Evolutionary conservation across 2,888 invertebrate species (phyloP).

Genomic region (Julus scanicus): DNA sequence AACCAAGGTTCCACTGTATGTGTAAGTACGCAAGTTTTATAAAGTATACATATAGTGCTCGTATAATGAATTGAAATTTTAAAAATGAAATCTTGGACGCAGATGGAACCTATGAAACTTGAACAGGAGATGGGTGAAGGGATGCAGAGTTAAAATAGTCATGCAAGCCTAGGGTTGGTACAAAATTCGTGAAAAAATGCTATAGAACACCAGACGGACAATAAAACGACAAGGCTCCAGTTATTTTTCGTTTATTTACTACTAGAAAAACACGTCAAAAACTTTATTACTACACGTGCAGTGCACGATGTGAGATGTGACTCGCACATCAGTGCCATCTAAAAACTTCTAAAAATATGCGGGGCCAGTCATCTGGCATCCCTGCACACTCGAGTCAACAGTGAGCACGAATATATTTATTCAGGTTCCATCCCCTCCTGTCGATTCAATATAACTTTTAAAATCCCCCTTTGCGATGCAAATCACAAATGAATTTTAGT

Average conservation of each 20-base stretch:
- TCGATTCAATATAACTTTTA: conserved; percentile 41
- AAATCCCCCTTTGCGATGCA: conserved; percentile 16
- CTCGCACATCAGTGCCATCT: conserved; percentile 29
- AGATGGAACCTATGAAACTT: not conserved
- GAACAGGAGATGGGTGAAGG: not conserved
- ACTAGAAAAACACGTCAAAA: conserved; percentile 29
- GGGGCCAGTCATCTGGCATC: conserved; percentile 29
- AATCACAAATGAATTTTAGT: conserved; percentile 32
- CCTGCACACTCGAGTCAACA: conserved; percentile 17
- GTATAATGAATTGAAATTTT: too few species aligned
- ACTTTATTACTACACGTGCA: conserved; percentile 39
- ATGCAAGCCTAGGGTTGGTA: not conserved
- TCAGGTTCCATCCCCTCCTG: conserved; percentile 30
- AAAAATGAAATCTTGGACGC: too few species aligned
- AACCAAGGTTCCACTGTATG: too few species aligned
- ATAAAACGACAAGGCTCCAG: conserved; percentile 26
- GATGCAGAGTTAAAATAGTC: not conserved
- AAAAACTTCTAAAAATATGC: conserved; percentile 23
- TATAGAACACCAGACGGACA: not conserved
- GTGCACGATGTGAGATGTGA: not conserved
- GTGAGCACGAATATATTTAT: not conserved
- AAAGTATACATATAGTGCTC: too few species aligned
- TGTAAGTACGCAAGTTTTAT: too few species aligned
- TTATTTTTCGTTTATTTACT: conserved; percentile 31
- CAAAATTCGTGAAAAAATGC: not conserved